Conservation (phyloP, 2,888 invertebrate species). For the Tinea semifulvella region DNA sequence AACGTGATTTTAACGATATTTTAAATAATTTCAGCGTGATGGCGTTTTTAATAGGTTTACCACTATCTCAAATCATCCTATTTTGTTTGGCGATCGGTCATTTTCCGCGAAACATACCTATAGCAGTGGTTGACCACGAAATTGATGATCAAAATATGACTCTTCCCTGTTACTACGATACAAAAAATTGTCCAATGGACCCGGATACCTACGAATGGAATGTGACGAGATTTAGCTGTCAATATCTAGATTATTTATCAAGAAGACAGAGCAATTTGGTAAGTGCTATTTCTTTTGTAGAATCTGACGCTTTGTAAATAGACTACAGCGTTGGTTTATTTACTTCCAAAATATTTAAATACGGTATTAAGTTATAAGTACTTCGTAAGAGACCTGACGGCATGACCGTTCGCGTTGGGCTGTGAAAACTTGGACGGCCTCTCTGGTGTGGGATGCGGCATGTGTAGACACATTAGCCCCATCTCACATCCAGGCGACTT, state of each 20-base stretch:
- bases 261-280: conserved; percentile 73
- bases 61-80: conserved; percentile 84
- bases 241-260: conserved; percentile 76
- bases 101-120: conserved; percentile 77
- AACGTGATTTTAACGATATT: too few species aligned
- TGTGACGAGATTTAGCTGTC: conserved; percentile 76
- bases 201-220: conserved; percentile 55
- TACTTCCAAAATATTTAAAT: too few species aligned
- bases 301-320: too few species aligned
- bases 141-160: conserved; percentile 54
- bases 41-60: conserved; percentile 85
- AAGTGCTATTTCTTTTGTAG: too few species aligned
- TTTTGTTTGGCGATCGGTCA: conserved; percentile 92
- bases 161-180: conserved; percentile 53
- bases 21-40: conserved; percentile 68
- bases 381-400: too few species aligned
- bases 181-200: conserved; percentile 61
- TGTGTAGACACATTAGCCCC: too few species aligned
- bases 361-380: too few species aligned
- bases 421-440: too few species aligned
- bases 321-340: too few species aligned
- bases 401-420: too few species aligned
- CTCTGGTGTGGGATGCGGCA: too few species aligned
- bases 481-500: too few species aligned
- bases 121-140: conserved; percentile 87